Percentiles rank a stretch among this genome's conserved stretches.
Conservation (phyloP, 2,888 invertebrate genomes). For the Lasiommata megera region DNA sequence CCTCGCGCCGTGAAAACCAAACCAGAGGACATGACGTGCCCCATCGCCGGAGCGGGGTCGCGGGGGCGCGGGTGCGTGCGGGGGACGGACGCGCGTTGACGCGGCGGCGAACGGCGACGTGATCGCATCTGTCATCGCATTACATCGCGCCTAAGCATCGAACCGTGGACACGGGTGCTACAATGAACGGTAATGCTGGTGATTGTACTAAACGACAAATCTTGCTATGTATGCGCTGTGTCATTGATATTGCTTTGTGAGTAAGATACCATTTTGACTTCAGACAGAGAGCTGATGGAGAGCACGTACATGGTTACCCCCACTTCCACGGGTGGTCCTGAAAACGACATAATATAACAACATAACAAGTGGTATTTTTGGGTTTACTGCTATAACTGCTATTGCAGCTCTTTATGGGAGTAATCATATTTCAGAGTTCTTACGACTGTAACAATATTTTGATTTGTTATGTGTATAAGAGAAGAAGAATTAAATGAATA, state of each 20-base stretch:
- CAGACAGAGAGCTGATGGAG: constrained; percentile 92
- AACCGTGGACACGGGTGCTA: constrained; percentile 79
- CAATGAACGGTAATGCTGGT: constrained; percentile 78
- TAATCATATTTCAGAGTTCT: no score
- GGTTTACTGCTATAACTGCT: neutral
- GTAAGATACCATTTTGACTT: constrained; percentile 87
- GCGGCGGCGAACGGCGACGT: constrained; percentile 29
- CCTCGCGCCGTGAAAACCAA: constrained; percentile 60
- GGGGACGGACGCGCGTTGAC: constrained; percentile 36
- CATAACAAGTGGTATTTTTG: constrained; percentile 33
- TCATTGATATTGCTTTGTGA: constrained; percentile 68
- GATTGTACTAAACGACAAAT: constrained; percentile 69
- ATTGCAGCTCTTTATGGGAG: neutral
- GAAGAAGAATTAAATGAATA: no score
- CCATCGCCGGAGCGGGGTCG: constrained; percentile 53
- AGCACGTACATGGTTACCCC: constrained; percentile 93
- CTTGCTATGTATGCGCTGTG: constrained; percentile 76
- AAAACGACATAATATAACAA: constrained; percentile 75
- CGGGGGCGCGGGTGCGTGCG: constrained; percentile 49
- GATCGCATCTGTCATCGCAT: constrained; percentile 23
- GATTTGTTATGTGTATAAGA: no score
- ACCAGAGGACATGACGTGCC: constrained; percentile 65
- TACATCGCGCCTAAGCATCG: constrained; percentile 61
- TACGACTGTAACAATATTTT: no score
- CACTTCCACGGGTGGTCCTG: constrained; percentile 91